Conservation (phyloP, 2,888 invertebrate species). For the Conus canariensis region DNA sequence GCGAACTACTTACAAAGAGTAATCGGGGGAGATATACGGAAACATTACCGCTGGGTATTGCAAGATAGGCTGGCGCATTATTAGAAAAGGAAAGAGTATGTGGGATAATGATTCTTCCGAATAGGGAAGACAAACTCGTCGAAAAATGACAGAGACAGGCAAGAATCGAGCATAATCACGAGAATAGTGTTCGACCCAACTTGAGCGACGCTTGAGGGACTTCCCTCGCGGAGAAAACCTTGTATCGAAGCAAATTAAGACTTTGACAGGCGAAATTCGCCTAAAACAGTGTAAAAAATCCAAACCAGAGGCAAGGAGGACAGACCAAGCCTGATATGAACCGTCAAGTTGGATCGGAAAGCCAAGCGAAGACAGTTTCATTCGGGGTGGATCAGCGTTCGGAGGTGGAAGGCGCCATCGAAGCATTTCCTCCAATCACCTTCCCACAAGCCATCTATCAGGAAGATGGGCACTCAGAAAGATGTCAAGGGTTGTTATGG, state of each 20-base stretch:
- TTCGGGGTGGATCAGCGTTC: constrained; percentile 41
- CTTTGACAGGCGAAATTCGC: constrained; percentile 40
- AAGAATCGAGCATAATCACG: constrained; percentile 49
- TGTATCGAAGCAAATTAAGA: constrained; percentile 41
- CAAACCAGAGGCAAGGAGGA: constrained; percentile 41
- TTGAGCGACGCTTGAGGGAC: constrained; percentile 60
- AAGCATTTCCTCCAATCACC: constrained; percentile 34
- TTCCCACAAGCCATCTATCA: constrained; percentile 20
- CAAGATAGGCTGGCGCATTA: constrained; percentile 17
- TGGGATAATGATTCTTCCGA: constrained; percentile 68
- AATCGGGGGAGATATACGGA: constrained; percentile 44
- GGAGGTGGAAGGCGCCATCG: constrained; percentile 20
- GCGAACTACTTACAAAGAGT: constrained; percentile 16
- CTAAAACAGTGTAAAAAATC: constrained; percentile 37
- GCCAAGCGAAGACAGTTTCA: constrained; percentile 31
- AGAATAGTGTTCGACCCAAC: constrained; percentile 58
- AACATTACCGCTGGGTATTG: constrained; percentile 36
- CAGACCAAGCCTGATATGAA: constrained; percentile 60
- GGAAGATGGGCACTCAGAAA: constrained; percentile 29
- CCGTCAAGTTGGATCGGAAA: constrained; percentile 40
- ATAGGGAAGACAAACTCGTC: constrained; percentile 60
- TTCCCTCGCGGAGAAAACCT: constrained; percentile 30
- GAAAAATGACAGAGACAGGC: constrained; percentile 57
- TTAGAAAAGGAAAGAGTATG: constrained; percentile 27
- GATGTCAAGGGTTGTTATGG: background rate